Base-by-base conservation (phyloP, 1,140 invertebrate genomes). In the Drosophila sulfurigaster region DNA sequence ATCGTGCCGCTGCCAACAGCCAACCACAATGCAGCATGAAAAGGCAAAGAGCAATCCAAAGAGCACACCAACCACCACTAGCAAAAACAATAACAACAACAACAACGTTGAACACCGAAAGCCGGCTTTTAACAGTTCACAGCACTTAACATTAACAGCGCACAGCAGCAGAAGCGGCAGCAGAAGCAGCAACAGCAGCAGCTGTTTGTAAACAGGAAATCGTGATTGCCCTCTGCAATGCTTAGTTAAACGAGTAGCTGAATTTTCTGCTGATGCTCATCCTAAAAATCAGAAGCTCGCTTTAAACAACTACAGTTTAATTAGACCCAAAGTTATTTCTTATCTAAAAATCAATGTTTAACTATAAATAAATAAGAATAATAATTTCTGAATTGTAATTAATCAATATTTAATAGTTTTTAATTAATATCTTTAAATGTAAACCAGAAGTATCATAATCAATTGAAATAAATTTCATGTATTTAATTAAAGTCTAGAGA, bases 1-100 rank as follows among this genome's bases (percentile, higher is more conserved):
- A 87, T 88, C 80, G 83, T 80, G 83, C 68, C 73, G 65, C 65
- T 45, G 59, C 65, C 62, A 87, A 78, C 83, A 88, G 80, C 83
- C 83, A 88, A 88, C 83, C 83, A 88, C 66, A 88, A 65, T 68
- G 71, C 70, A 88, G 83, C 83, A 64, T 56, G 60, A 57, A 54
- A 49, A 62, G 30, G 45, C 15, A 63, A 48, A 58, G 52, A 60
- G 45, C 52, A 59, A 51, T 2, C 20, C 38, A 67, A 38, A 63
- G 38, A 20, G 11, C 54, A 57, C 32, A 57, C 32, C 54, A 16
- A 35, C 38, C 46, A 38, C 6, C 54, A 68, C 13, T 25, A 52
- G 8, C 25, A 35, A 32, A 51, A 56, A 8, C 15, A 56, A 28
- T 20, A 52, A 51, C 56, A 59, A 11, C 60, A 65, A 62, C 15